Conservation (phyloP, 2,888 invertebrate genomes). For the Drosophila niveifrons region DNA sequence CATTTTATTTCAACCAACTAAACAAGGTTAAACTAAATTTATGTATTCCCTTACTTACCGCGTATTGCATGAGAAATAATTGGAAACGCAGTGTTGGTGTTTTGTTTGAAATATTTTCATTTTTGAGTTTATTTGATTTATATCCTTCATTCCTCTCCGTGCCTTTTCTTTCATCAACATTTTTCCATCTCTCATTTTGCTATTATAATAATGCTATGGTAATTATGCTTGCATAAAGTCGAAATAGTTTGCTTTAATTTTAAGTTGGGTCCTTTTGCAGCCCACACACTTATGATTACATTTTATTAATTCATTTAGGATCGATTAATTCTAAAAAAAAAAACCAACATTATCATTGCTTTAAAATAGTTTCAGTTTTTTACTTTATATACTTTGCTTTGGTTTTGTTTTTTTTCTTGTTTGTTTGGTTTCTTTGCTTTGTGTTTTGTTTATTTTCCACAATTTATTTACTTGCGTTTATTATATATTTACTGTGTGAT, state of each 20-base stretch:
- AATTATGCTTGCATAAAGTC: slow-evolving; percentile 66
- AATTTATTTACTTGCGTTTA: slow-evolving; percentile 26
- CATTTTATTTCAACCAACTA: neutral
- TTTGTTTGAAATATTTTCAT: slow-evolving; percentile 74
- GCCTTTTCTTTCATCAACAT: slow-evolving; percentile 20
- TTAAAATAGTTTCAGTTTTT: slow-evolving; percentile 65
- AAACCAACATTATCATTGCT: slow-evolving; percentile 64
- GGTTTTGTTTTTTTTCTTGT: slow-evolving; percentile 5
- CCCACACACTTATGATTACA: slow-evolving; percentile 48
- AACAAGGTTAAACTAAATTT: too few relatives aligned
- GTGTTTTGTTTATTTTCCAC: slow-evolving; percentile 16
- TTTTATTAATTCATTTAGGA: slow-evolving; percentile 26
- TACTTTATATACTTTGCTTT: slow-evolving; percentile 1
- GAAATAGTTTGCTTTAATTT: slow-evolving; percentile 60
- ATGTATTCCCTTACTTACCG: neutral
- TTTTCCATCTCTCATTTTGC: slow-evolving; percentile 27
- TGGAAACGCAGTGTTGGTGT: neutral
- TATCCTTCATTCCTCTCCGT: slow-evolving; percentile 37
- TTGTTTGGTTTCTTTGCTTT: slow-evolving; percentile 5
- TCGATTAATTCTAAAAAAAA: slow-evolving; percentile 65
- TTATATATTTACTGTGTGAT: slow-evolving; percentile 36
- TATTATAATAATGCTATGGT: slow-evolving; percentile 56
- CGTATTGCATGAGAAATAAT: neutral
- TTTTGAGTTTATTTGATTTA: slow-evolving; percentile 70
- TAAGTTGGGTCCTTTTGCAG: slow-evolving; percentile 41